Base-by-base conservation (phyloP, 2,113 vertebrate genomes). In the Rutilus rutilus region DNA sequence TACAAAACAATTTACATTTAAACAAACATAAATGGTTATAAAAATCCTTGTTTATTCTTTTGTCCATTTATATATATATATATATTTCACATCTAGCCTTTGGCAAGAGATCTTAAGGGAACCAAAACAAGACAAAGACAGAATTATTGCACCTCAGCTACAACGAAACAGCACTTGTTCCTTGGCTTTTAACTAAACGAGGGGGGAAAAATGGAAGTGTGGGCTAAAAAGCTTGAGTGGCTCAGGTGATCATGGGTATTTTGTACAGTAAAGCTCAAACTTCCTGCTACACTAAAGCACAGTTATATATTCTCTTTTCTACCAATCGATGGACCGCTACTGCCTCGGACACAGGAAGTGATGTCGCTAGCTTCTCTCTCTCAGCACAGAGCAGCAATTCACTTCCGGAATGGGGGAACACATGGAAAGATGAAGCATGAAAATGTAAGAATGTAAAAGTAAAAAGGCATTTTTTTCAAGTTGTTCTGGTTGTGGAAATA, bases 1-100 rank as follows among this genome's bases (percentile, higher is more conserved):
- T 96, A 97, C 96, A 97, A 97, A 97, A 96, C 74, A 95, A 95
- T 95, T 94, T 95, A 93, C 94, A 92, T 94, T 78, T 93, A 92
- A 96, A 95, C 93, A 93, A 95, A 95, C 93, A 95, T 93, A 92
- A 93, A 92, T 93, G 92, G 94, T 93, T 93, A 93, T 83, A 87
- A 85, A 95, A 96, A 95, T 92, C 91, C 91, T 94, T 94, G 93
- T 94, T 93, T 94, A 23, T 83, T 47, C 50, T 42, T 82, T 59
- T 82, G 60, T 85, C 65, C 50, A 39, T 39, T 6, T 82, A 39
- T 82, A 82, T 82, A 82, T 64, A 57, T 42, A 45, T 82, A 69
- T 52, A 75, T 45, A 47, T 59, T 82, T 80, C 71, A 74, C 78
- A 71, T 65, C 78, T 69, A 80, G 36, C 27, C 62, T 59, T 97